Evolutionary conservation across 2,797 vertebrate genomes (phyloP).

Genomic region (Leptoclinus maculatus): DNA sequence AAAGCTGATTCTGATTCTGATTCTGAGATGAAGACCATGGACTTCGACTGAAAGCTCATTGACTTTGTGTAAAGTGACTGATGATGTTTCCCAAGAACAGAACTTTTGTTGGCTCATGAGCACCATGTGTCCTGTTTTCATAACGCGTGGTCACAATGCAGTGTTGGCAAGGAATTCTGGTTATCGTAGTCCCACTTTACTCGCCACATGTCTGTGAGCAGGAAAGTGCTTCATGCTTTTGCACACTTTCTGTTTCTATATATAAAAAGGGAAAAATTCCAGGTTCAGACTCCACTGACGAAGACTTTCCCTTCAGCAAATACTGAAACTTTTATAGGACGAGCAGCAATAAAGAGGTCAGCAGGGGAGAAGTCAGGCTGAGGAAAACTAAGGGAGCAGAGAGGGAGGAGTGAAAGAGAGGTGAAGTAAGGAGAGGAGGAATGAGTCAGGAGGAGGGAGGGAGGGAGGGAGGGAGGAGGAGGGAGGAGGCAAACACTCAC

Average conservation of each 20-base stretch:
- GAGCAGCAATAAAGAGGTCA: neutral
- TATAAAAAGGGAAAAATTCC: neutral
- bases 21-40: too few species aligned
- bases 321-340: constrained; percentile 2
- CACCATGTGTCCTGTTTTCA: neutral
- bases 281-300: neutral
- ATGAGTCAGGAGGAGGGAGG: neutral
- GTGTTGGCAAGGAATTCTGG: neutral
- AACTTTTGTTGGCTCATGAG: neutral
- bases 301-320: neutral
- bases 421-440: neutral
- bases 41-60: neutral
- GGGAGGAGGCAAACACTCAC: constrained; percentile 56
- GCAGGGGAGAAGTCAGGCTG: neutral
- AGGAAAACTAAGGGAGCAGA: neutral
- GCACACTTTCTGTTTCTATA: neutral
- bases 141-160: neutral
- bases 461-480: constrained; percentile 8
- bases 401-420: neutral
- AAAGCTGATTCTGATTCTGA: too few species aligned
- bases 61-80: too few species aligned
- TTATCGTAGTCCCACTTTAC: neutral
- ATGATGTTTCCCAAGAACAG: neutral
- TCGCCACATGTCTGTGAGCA: neutral
- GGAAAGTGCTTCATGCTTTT: too few species aligned